These are phyloP conservation scores for Rotaria macrura DNA, from an alignment of 2,888 invertebrate species.

Conservation along the genomic window DNA sequence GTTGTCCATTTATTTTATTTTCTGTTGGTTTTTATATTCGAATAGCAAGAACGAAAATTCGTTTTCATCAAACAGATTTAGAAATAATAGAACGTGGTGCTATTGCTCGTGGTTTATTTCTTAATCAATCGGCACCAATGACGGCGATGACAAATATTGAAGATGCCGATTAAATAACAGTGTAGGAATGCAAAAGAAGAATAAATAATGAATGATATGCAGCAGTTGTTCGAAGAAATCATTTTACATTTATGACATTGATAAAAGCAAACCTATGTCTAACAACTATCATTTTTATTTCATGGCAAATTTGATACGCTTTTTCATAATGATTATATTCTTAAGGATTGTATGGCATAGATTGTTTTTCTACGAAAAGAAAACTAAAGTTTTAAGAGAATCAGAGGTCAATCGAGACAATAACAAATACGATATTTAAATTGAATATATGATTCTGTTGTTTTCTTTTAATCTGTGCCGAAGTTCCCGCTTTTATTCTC, in stretches of 20 bases:
- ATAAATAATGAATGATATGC: too few relatives aligned
- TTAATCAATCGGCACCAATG: not conserved
- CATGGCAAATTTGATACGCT: not conserved
- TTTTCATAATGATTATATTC: not conserved
- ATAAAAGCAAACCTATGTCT: not conserved
- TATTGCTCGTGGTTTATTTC: not conserved
- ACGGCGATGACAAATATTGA: not conserved
- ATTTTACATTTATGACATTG: too few relatives aligned
- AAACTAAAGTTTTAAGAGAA: too few relatives aligned
- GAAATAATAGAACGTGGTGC: not conserved
- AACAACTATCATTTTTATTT: not conserved
- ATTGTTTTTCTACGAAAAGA: too few relatives aligned
- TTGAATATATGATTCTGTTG: too few relatives aligned
- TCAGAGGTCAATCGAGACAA: too few relatives aligned
- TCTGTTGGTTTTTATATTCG: not conserved
- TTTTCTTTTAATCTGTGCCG: too few relatives aligned
- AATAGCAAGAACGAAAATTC: not conserved
- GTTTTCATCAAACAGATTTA: not conserved
- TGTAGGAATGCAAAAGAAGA: too few relatives aligned
- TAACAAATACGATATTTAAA: too few relatives aligned
- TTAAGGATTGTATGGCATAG: not conserved
- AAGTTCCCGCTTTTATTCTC: too few relatives aligned
- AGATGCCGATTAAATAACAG: not conserved
- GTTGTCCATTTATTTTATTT: slow-evolving; percentile 7
- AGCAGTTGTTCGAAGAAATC: too few relatives aligned